phyloP scores from a whole-genome alignment of 1,140 invertebrate species.

The Drosophila lacertosa region DNA sequence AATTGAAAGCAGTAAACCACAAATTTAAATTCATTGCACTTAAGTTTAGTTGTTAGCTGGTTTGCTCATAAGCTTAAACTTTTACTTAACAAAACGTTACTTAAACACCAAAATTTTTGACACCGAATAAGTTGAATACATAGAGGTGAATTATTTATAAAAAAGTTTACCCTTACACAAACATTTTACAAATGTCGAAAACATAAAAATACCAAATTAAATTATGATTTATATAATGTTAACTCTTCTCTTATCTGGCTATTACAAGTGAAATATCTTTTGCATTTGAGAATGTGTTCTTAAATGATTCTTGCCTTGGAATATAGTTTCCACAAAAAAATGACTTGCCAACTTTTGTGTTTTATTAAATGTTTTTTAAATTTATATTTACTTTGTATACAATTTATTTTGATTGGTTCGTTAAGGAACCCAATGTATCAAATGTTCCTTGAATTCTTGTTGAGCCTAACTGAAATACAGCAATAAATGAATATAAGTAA shows the following conservation, averaged over 20 bases:
- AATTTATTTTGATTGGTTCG: background rate
- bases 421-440: background rate
- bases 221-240: too few relatives aligned
- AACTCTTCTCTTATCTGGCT: too few relatives aligned
- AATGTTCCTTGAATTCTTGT: background rate
- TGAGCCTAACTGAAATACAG: background rate
- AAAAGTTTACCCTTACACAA: background rate
- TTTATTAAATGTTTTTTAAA: background rate
- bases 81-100: background rate
- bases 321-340: too few relatives aligned
- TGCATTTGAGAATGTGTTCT: too few relatives aligned
- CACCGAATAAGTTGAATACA: constrained; percentile 4
- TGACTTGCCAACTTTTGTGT: background rate
- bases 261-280: too few relatives aligned
- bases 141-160: constrained; percentile 13
- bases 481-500: background rate
- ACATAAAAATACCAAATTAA: background rate
- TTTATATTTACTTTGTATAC: background rate
- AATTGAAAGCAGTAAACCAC: constrained; percentile 36
- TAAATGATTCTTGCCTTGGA: too few relatives aligned
- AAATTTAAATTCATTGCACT: constrained; percentile 58
- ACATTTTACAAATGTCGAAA: background rate
- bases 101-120: constrained; percentile 13
- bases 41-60: constrained; percentile 25
- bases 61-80: constrained; percentile 14